These are phyloP conservation scores for Psittacula derbiana DNA, from an alignment of 2,797 vertebrate species.

Conservation along the genomic window DNA sequence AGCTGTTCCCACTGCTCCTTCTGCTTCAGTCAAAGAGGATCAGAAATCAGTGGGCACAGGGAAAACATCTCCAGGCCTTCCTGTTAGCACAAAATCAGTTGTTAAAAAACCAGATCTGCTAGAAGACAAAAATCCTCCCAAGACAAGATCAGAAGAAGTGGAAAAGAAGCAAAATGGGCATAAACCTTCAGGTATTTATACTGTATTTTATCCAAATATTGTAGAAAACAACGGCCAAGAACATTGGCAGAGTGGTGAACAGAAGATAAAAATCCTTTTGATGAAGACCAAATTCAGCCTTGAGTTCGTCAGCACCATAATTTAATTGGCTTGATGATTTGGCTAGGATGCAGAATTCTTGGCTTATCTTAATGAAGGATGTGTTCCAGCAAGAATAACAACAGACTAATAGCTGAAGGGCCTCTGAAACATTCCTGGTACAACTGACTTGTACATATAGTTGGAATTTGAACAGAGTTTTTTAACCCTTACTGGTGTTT, in stretches of 20 bases:
- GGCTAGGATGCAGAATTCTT: constrained; percentile 26
- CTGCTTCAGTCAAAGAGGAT: neutral
- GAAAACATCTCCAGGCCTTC: neutral
- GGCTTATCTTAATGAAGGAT: constrained; percentile 26
- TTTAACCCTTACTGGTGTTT: neutral
- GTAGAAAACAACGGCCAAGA: neutral
- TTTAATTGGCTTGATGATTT: constrained; percentile 28
- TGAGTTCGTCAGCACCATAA: neutral
- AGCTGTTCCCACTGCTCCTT: neutral
- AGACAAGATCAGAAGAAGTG: constrained; percentile 48
- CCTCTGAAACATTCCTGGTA: neutral
- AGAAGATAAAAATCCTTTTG: neutral
- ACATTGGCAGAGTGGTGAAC: neutral
- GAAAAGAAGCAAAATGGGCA: constrained; percentile 16
- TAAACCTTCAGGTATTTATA: constrained; percentile 63
- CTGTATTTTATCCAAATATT: neutral
- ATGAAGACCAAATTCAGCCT: neutral
- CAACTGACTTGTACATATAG: neutral
- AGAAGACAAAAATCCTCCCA: constrained; percentile 61
- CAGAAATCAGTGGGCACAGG: neutral
- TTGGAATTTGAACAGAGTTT: neutral
- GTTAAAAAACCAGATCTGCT: constrained; percentile 64
- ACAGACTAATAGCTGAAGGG: neutral
- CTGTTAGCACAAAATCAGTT: constrained; percentile 49
- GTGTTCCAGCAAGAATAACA: constrained; percentile 18